Conservation (phyloP, 2,797 vertebrate genomes). For the Heliangelus exortis region DNA sequence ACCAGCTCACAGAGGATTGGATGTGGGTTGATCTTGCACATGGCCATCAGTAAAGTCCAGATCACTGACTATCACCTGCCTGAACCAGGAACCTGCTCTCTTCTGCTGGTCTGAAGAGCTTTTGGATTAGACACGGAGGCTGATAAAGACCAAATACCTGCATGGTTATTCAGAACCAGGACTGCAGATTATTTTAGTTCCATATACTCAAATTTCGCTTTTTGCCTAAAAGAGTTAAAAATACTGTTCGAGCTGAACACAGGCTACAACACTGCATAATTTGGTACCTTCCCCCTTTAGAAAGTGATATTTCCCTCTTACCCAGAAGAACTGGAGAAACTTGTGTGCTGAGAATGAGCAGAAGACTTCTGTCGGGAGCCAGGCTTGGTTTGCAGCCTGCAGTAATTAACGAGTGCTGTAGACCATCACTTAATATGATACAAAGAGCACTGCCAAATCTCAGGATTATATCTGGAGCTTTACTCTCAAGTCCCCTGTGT, state of each 20-base stretch:
- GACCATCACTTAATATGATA: constrained; percentile 62
- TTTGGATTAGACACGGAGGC: not conserved
- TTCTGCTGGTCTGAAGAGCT: not conserved
- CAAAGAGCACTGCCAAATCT: constrained; percentile 57
- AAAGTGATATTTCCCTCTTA: constrained; percentile 29
- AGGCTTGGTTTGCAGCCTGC: not conserved
- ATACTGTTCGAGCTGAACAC: not conserved
- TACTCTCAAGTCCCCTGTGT: constrained; percentile 18
- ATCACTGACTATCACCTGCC: not conserved
- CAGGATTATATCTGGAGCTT: constrained; percentile 63
- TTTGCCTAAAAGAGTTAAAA: not conserved
- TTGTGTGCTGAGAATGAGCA: constrained; percentile 36
- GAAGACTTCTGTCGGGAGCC: constrained; percentile 3
- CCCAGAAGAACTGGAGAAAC: constrained; percentile 3
- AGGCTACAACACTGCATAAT: not conserved
- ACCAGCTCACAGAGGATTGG: not conserved
- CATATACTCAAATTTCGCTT: not conserved
- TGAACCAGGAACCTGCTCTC: not conserved
- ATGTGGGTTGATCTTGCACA: not conserved
- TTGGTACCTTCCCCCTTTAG: not conserved
- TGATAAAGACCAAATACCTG: not conserved
- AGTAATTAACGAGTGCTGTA: constrained; percentile 59
- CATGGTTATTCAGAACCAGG: not conserved
- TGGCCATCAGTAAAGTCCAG: not conserved
- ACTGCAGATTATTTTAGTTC: not conserved